These are phyloP conservation scores for Emmelina monodactyla DNA, from an alignment of 2,888 invertebrate species.

Conservation along the genomic window DNA sequence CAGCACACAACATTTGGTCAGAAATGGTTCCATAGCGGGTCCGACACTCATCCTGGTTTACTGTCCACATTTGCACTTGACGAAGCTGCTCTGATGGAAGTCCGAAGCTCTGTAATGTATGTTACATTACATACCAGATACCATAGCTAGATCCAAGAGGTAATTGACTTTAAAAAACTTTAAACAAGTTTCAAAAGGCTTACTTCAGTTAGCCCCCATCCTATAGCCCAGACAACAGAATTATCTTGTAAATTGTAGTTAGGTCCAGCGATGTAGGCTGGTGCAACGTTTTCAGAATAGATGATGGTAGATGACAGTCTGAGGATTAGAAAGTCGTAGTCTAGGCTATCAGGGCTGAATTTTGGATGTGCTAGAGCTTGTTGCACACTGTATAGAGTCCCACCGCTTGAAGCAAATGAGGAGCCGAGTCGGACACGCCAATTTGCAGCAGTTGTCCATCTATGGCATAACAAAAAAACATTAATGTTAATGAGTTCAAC, in stretches of 20 bases:
- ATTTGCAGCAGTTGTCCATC: constrained; percentile 7
- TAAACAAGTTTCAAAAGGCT: no score
- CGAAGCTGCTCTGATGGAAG: constrained; percentile 24
- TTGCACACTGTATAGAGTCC: constrained; percentile 17
- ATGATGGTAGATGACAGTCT: constrained; percentile 17
- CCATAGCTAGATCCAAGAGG: no score
- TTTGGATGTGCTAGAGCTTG: constrained; percentile 19
- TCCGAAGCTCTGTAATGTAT: no score
- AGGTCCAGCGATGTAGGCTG: constrained; percentile 25
- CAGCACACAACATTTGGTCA: constrained; percentile 28
- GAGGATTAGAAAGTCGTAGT: constrained; percentile 29
- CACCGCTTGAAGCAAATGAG: constrained; percentile 24
- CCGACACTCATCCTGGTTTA: constrained; percentile 24
- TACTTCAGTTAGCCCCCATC: constrained; percentile 34
- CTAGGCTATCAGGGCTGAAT: constrained; percentile 15
- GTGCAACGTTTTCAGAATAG: constrained; percentile 17
- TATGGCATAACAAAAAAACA: no score
- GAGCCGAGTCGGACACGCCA: constrained; percentile 26
- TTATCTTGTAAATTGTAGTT: constrained; percentile 29
- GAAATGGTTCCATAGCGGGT: constrained; percentile 23
- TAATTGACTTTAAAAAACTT: no score
- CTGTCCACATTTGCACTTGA: constrained; percentile 25
- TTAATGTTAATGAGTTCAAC: no score
- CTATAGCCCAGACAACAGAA: constrained; percentile 29
- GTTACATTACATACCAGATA: no score